Evolutionary conservation across 64 coral and sea anemone species (phyloP).

Genomic region (Hydrozoanthus tunicans): DNA sequence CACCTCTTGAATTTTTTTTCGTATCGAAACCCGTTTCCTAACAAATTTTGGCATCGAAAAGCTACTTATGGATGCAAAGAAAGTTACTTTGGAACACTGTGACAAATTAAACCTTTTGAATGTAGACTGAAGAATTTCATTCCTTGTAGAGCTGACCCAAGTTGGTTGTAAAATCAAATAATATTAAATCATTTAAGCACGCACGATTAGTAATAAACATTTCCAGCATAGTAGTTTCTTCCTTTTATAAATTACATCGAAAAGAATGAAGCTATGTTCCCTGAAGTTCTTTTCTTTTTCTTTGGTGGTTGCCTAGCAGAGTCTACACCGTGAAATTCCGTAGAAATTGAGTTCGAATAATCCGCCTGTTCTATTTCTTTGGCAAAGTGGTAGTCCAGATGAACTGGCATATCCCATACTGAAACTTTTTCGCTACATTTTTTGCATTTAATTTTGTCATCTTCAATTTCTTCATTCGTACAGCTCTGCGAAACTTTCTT

Average conservation of each 20-base stretch:
- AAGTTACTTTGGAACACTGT: too few species aligned
- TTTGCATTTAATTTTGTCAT: slow-evolving; percentile 56
- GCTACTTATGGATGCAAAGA: too few species aligned
- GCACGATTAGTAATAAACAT: too few species aligned
- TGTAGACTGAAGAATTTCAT: too few species aligned
- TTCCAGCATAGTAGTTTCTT: not conserved
- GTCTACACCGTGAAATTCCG: not conserved
- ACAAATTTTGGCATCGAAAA: too few species aligned
- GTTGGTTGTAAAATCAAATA: too few species aligned
- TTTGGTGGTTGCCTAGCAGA: slow-evolving; percentile 68
- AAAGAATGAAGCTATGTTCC: slow-evolving; percentile 77
- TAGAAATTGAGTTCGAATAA: not conserved
- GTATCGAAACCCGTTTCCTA: too few species aligned
- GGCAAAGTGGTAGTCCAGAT: slow-evolving; percentile 87
- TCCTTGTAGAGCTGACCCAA: too few species aligned
- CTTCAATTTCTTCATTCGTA: not conserved
- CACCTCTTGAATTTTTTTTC: too few species aligned
- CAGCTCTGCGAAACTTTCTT: not conserved
- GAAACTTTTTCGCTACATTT: slow-evolving; percentile 64
- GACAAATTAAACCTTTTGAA: too few species aligned
- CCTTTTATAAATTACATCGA: slow-evolving; percentile 11
- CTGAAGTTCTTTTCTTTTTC: slow-evolving; percentile 73
- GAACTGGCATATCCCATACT: slow-evolving; percentile 68
- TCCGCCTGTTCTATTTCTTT: slow-evolving; percentile 65
- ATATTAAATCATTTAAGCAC: too few species aligned